A percentile compares a stretch with the other conserved stretches of the same genome.
Conservation (phyloP, 1,140 invertebrate species). For the Drosophila virilis region DNA sequence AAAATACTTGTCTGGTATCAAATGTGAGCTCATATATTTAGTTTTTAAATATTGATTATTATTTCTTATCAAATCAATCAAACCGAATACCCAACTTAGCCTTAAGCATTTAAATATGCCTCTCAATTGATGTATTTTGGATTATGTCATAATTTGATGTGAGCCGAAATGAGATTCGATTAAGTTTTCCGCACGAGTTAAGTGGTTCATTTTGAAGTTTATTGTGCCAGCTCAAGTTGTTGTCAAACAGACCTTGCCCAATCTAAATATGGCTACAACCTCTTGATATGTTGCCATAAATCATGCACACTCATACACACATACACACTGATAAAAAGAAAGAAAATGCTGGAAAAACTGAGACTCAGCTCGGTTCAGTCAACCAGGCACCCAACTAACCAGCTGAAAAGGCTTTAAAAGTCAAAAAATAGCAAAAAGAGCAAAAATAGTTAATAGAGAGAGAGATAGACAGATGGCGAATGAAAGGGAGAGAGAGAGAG, state of each 20-base stretch:
- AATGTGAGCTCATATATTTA: no score
- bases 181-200: constrained; percentile 20
- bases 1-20: no score
- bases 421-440: constrained; percentile 52
- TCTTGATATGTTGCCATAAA: constrained; percentile 58
- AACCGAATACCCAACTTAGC: no score
- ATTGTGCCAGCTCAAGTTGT: constrained; percentile 28
- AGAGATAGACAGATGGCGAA: constrained; percentile 13
- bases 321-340: constrained; percentile 3
- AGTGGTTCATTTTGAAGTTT: constrained; percentile 39
- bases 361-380: constrained; percentile 41
- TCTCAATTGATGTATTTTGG: no score
- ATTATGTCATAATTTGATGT: neutral
- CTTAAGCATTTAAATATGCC: no score
- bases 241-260: constrained; percentile 54
- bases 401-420: constrained; percentile 61
- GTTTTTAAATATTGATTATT: no score
- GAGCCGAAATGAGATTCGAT: constrained; percentile 19
- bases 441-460: constrained; percentile 35
- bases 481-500: neutral
- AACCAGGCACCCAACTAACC: constrained; percentile 51
- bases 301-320: constrained; percentile 37
- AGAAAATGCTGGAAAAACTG: constrained; percentile 21
- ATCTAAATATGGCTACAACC: constrained; percentile 28
- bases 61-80: no score